Percentiles rank a stretch among this genome's conserved stretches.
Conservation (phyloP, 2,797 vertebrate species). For the Falco peregrinus region DNA sequence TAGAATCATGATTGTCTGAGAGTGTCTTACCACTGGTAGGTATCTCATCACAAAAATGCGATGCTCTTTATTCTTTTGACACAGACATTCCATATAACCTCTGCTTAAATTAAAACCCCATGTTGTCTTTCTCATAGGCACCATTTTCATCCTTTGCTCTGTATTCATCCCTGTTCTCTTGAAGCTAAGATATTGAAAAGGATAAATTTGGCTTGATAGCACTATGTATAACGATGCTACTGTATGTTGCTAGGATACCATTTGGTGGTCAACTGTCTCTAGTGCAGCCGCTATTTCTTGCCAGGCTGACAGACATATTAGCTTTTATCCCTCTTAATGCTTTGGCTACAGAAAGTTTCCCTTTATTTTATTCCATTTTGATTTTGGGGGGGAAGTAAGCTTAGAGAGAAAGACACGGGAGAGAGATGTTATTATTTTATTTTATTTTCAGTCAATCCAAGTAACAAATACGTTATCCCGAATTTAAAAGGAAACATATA, state of each 20-base stretch:
- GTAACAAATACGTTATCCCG: neutral
- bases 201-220: slow-evolving; percentile 68
- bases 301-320: slow-evolving; percentile 37
- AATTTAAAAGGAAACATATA: neutral
- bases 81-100: neutral
- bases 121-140: neutral
- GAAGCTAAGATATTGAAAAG: slow-evolving; percentile 52
- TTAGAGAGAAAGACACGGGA: neutral
- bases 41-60: neutral
- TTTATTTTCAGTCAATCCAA: neutral
- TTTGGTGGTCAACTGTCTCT: slow-evolving; percentile 59
- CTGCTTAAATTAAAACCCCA: slow-evolving; percentile 14
- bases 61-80: slow-evolving; percentile 9
- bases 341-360: neutral
- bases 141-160: slow-evolving; percentile 11
- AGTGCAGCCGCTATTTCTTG: slow-evolving; percentile 10
- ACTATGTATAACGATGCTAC: slow-evolving; percentile 39
- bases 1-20: neutral
- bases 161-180: slow-evolving; percentile 20
- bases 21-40: neutral
- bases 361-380: slow-evolving; percentile 23
- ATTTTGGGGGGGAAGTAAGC: neutral
- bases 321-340: slow-evolving; percentile 38
- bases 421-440: neutral
- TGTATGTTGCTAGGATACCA: slow-evolving; percentile 69